phyloP scores from a whole-genome alignment of 2,888 invertebrate genomes.

The Acanthosepion pharaonis region DNA sequence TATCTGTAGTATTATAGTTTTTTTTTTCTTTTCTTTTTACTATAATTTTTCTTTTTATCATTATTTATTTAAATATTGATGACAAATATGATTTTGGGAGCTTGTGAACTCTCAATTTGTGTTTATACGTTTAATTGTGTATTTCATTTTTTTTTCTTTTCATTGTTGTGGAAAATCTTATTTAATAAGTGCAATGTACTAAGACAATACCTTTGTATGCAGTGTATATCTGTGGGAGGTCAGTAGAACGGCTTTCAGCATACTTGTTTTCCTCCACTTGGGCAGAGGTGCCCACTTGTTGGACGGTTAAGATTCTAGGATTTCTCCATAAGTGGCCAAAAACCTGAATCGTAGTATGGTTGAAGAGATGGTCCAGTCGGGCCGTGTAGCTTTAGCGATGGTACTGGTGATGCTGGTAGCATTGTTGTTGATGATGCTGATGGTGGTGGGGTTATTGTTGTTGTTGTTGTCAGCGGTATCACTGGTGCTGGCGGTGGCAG shows the following conservation, averaged over 20 bases:
- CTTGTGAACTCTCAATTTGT: background rate
- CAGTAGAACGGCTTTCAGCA: background rate
- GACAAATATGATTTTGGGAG: background rate
- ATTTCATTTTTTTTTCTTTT: background rate
- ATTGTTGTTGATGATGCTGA: constrained; percentile 33
- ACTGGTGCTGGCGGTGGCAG: background rate
- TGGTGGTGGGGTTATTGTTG: constrained; percentile 17
- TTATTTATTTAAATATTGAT: background rate
- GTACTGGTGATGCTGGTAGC: constrained; percentile 13
- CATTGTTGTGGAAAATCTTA: background rate
- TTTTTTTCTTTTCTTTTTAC: background rate
- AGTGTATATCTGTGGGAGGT: background rate
- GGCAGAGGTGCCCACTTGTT: background rate
- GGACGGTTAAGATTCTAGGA: background rate
- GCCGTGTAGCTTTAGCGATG: background rate
- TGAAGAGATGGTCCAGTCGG: constrained; percentile 4
- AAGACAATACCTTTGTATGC: constrained; percentile 11
- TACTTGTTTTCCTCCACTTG: background rate
- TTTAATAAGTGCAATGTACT: background rate
- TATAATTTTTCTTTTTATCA: background rate
- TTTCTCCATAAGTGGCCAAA: background rate
- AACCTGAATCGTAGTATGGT: constrained; percentile 33
- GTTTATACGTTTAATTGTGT: background rate
- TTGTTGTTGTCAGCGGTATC: constrained; percentile 12
- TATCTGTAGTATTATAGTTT: background rate